Base-by-base conservation (phyloP, 64 coral and sea anemone genomes). In the Montipora cactus region DNA sequence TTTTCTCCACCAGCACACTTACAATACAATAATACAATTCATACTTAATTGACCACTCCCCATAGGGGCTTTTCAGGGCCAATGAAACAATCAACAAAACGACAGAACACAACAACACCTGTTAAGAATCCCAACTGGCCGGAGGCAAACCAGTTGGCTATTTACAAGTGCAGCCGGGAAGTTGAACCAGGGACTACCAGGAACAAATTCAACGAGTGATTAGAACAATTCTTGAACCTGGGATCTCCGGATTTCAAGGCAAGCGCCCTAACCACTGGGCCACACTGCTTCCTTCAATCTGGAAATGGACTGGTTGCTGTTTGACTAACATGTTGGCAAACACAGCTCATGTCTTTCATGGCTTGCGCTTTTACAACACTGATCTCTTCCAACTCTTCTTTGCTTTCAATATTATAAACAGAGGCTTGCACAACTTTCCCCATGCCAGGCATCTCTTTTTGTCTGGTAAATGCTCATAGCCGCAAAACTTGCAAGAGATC, bases 271-370 rank as follows among this genome's bases (percentile, higher is more conserved):
- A 37, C 37, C 37, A 37, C 37, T 37, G 37, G 37, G 37, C 37
- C 37, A 37, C 37, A 37, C 37, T 37, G 37, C 37, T 37, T 37
- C 37, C 37, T 37, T 91, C 79, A 12, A 91, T 5, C 70, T 82
- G 79, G 73, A 91, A 91, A 69, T 67, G 7, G 10, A 91, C 21
- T 5, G 73, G 52, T 55, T 55, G 10, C 52, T 55, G 52, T 55
- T 10, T 10, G 52, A 13, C 37, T 64, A 13, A 69, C 89, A 91
- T 81, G 9, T 19, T 71, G 5, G 89, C 62, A 81, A 81, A 91
- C 18, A 91, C 58, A 52, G 55, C 89, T 0, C 66, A 37, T 81
- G 5, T 47, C 73, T 70, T 81, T 45, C 6, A 68, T 8, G 8
- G 76, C 57, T 81, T 80, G 76, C 16, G 75, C 47, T 74, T 9